A percentile compares a stretch with the other conserved stretches of the same genome.
These are phyloP conservation scores for Candidula unifasciata DNA, from an alignment of 2,888 invertebrate species.

Conservation along the genomic window DNA sequence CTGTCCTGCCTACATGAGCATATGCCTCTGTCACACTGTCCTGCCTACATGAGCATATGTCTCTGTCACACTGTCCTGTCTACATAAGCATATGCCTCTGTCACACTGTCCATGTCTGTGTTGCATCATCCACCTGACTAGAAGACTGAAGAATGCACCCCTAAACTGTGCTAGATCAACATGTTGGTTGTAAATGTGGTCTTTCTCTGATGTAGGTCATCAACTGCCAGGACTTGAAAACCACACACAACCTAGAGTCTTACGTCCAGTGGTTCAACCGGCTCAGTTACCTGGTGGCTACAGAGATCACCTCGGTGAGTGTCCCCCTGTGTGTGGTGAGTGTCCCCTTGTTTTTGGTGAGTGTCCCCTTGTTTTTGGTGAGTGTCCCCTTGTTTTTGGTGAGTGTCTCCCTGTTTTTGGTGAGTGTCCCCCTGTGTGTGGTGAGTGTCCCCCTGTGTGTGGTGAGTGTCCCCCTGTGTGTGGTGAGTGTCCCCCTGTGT, in stretches of 20 bases:
- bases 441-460: slow-evolving; percentile 80
- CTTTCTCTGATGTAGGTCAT: neutral
- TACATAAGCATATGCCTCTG: too few species aligned
- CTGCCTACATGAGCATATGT: too few species aligned
- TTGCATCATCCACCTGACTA: too few species aligned
- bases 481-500: slow-evolving; percentile 81
- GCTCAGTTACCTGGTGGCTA: slow-evolving; percentile 95
- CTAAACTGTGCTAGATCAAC: too few species aligned
- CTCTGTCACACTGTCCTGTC: too few species aligned
- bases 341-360: slow-evolving; percentile 83
- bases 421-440: slow-evolving; percentile 79
- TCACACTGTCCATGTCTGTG: too few species aligned
- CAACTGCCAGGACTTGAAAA: slow-evolving; percentile 42
- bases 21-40: too few species aligned
- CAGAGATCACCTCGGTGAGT: slow-evolving; percentile 93
- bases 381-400: slow-evolving; percentile 83
- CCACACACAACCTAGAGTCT: slow-evolving; percentile 93
- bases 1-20: too few species aligned
- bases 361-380: slow-evolving; percentile 83
- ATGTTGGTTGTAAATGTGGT: too few species aligned
- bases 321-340: neutral
- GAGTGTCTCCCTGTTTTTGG: slow-evolving; percentile 82
- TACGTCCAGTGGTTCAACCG: slow-evolving; percentile 99
- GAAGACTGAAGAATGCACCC: too few species aligned
- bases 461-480: slow-evolving; percentile 81